phyloP scores from a whole-genome alignment of 2,888 invertebrate genomes.

The Cistogaster globosa region DNA sequence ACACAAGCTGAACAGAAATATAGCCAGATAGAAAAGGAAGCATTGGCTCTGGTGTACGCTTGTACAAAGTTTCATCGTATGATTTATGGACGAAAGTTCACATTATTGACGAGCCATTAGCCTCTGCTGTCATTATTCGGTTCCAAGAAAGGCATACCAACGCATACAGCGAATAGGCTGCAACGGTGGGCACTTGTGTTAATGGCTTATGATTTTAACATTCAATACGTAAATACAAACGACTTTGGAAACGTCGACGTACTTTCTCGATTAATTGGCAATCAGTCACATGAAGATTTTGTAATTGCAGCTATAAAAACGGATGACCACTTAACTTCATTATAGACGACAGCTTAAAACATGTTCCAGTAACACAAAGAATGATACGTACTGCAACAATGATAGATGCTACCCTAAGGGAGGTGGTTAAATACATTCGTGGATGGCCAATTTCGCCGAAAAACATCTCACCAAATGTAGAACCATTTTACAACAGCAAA shows the following conservation, averaged over 20 bases:
- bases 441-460: background rate
- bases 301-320: background rate
- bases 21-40: constrained; percentile 74
- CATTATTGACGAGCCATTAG: constrained; percentile 29
- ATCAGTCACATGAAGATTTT: background rate
- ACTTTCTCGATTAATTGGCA: background rate
- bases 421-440: no score
- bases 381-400: no score
- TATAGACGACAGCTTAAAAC: background rate
- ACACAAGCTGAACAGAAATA: constrained; percentile 20
- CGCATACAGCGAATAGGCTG: no score
- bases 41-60: constrained; percentile 13
- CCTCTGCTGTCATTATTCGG: constrained; percentile 8
- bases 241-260: constrained; percentile 1
- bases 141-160: no score
- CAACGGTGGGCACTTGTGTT: constrained; percentile 6
- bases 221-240: constrained; percentile 32
- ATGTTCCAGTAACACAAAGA: no score
- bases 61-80: constrained; percentile 35
- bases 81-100: constrained; percentile 40
- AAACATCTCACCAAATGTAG: background rate
- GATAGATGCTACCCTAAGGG: no score
- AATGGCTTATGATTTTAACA: constrained; percentile 36
- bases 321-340: background rate
- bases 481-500: constrained; percentile 5